Evolutionary conservation across 1,140 invertebrate genomes (phyloP).

Genomic region (Ephestia elutella): DNA sequence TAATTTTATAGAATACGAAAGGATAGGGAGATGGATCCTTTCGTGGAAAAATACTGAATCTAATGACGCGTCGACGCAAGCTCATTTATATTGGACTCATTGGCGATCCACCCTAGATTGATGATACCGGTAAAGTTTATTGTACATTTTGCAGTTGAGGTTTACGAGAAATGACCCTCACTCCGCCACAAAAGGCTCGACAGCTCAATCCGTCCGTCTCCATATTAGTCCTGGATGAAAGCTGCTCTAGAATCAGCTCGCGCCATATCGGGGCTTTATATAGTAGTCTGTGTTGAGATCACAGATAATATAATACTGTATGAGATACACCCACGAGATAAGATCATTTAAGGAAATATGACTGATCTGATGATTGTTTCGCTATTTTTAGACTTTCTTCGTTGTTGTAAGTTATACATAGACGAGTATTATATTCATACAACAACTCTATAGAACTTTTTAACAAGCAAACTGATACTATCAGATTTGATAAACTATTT

Average conservation of each 20-base stretch:
- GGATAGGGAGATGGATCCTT: too few species aligned
- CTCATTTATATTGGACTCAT: too few species aligned
- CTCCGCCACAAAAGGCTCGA: background rate
- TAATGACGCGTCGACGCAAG: too few species aligned
- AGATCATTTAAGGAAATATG: background rate
- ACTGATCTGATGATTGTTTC: background rate
- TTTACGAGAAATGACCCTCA: background rate
- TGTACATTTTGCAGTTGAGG: background rate
- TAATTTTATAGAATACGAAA: too few species aligned
- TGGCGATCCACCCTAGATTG: too few species aligned
- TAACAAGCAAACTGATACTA: too few species aligned
- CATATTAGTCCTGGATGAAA: constrained; percentile 3
- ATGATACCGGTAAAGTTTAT: too few species aligned
- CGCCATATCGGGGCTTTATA: background rate
- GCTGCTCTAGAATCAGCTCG: constrained; percentile 1
- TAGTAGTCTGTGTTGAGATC: background rate
- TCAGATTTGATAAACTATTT: too few species aligned
- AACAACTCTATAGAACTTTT: too few species aligned
- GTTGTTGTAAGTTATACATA: background rate
- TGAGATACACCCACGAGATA: background rate
- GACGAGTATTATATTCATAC: too few species aligned
- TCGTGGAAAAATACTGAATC: too few species aligned
- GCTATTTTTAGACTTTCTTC: background rate
- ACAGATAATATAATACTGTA: too few species aligned
- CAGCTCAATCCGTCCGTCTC: background rate